A percentile compares a stretch with the other conserved stretches of the same genome.
phyloP scores from a whole-genome alignment of 2,113 vertebrate species.

The Anarrhichthys ocellatus region DNA sequence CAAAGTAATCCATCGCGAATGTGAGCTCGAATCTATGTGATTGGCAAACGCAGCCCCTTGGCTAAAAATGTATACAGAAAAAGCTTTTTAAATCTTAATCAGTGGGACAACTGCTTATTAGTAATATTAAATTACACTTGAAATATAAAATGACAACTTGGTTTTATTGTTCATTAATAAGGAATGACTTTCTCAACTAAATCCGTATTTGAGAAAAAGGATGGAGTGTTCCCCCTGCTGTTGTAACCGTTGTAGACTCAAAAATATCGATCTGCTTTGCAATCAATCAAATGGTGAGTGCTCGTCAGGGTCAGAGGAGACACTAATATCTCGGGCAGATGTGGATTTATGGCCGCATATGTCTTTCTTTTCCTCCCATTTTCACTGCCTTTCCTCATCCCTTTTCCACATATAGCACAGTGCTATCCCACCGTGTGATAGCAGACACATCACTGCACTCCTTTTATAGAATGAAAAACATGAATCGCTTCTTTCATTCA shows the following conservation, averaged over 20 bases:
- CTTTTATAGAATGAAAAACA: background rate
- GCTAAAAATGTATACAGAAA: background rate
- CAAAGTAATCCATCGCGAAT: background rate
- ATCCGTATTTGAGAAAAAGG: slow-evolving; percentile 2
- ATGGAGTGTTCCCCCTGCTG: slow-evolving; percentile 17
- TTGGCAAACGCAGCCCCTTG: background rate
- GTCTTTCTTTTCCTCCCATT: slow-evolving; percentile 33
- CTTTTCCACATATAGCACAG: slow-evolving; percentile 12
- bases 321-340: slow-evolving; percentile 50
- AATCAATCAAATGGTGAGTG: slow-evolving; percentile 60
- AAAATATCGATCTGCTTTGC: slow-evolving; percentile 57
- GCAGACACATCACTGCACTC: slow-evolving; percentile 7
- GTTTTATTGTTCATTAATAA: background rate
- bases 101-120: background rate
- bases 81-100: background rate
- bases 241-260: slow-evolving; percentile 33
- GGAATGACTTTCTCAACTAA: background rate
- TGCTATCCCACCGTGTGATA: background rate
- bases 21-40: background rate
- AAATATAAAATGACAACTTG: background rate
- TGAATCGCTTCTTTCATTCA: slow-evolving; percentile 15
- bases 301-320: slow-evolving; percentile 61
- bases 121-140: background rate
- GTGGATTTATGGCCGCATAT: slow-evolving; percentile 57
- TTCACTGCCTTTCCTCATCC: slow-evolving; percentile 1